A percentile compares a stretch with the other conserved stretches of the same genome.
These are phyloP conservation scores for Apogon talboti DNA, from an alignment of 2,797 vertebrate species.

Conservation along the genomic window DNA sequence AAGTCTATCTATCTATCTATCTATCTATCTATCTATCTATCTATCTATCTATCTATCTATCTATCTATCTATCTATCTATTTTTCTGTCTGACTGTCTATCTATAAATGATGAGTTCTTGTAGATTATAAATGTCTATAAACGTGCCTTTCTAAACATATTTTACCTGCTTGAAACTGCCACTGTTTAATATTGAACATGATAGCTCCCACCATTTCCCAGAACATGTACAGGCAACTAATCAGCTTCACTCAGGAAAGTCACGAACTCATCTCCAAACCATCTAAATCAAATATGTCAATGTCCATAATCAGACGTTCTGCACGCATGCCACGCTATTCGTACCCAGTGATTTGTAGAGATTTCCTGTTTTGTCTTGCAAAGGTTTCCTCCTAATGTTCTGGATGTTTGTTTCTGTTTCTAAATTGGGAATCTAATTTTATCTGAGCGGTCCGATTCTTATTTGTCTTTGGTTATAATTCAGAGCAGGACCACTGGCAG, in stretches of 20 bases:
- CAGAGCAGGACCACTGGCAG: background rate
- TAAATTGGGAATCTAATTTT: slow-evolving; percentile 23
- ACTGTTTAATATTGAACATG: slow-evolving; percentile 41
- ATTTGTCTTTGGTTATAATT: background rate
- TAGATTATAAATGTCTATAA: slow-evolving; percentile 64
- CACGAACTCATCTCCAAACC: slow-evolving; percentile 35
- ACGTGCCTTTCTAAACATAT: slow-evolving; percentile 48
- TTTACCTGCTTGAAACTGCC: slow-evolving; percentile 50
- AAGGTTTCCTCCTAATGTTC: background rate
- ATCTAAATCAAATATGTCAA: slow-evolving; percentile 34
- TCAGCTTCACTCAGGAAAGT: slow-evolving; percentile 46
- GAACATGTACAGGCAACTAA: slow-evolving; percentile 46
- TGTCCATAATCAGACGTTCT: slow-evolving; percentile 31
- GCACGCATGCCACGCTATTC: background rate
- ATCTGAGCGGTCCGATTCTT: slow-evolving; percentile 5
- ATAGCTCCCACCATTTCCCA: slow-evolving; percentile 50
- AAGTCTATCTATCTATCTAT: background rate
- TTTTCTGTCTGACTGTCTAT: slow-evolving; percentile 16
- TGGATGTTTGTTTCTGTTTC: slow-evolving; percentile 17
- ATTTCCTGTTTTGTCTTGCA: slow-evolving; percentile 19
- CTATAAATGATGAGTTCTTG: background rate
- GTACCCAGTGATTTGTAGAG: slow-evolving; percentile 22
- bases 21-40: slow-evolving; percentile 5
- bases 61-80: slow-evolving; percentile 4
- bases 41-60: no score